Percentiles rank a stretch among this genome's conserved stretches.
Evolutionary conservation across 37 sponge, comb jelly and placozoan genomes (phyloP).

Genomic region (Oscarella lobularis): DNA sequence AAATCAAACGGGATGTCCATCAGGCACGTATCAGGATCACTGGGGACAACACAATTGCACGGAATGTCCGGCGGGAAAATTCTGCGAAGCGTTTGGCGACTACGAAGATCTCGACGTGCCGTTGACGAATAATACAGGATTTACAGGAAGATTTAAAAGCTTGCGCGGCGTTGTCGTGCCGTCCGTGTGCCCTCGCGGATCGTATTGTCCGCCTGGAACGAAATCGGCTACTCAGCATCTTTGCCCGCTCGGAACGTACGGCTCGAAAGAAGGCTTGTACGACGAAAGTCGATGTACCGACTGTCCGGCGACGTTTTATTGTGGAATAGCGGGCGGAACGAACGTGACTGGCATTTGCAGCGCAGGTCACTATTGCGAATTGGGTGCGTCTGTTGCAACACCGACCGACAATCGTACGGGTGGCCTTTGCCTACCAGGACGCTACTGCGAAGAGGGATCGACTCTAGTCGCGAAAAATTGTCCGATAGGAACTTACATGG

Average conservation of each 20-base stretch:
- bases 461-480: neutral
- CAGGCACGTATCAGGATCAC: constrained; percentile 16
- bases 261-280: neutral
- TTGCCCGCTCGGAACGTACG: constrained; percentile 23
- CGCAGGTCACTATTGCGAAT: constrained; percentile 18
- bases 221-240: neutral
- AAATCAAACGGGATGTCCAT: neutral
- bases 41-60: constrained; percentile 7
- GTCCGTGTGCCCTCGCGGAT: constrained; percentile 18
- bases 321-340: neutral
- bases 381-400: constrained; percentile 7
- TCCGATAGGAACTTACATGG: constrained; percentile 9
- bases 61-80: constrained; percentile 8
- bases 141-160: too few species aligned
- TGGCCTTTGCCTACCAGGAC: constrained; percentile 15
- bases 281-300: constrained; percentile 5
- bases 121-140: too few species aligned
- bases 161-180: too few species aligned
- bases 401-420: neutral
- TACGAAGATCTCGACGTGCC: neutral
- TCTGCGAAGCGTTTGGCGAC: constrained; percentile 6
- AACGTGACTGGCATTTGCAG: constrained; percentile 4
- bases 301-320: constrained; percentile 14
- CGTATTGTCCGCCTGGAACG: constrained; percentile 26
- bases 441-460: constrained; percentile 13